Base-by-base conservation (phyloP, 2,888 invertebrate genomes). In the Drosophila multiciliata region DNA sequence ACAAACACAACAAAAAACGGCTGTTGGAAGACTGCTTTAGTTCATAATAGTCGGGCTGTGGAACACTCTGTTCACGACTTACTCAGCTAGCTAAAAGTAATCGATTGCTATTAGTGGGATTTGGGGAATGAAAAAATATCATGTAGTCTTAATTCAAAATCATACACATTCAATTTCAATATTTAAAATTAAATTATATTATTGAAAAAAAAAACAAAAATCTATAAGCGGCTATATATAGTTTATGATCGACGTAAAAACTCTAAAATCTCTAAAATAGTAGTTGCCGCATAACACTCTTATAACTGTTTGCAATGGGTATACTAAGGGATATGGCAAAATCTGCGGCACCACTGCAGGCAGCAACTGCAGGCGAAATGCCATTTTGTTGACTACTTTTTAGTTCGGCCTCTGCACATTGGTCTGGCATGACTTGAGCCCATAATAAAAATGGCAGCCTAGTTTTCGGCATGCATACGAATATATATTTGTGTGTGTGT, bases 391-490 rank as follows among this genome's bases (percentile, higher is more conserved):
- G 66, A 67, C 53, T 61, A 62, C 62, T 53, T 72, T 75, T 67
- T 64, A 38, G 57, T 62, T 59, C 40, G 49, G 35, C 20, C 54
- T 38, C 38, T 29, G 29, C 36, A 38, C 59, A 40, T 38, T 60
- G 60, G 70, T 48, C 65, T 72, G 74, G 68, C 71, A 74, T 75
- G 63, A 72, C 66, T 67, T 83, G 75, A 67, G 70, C 65, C 61
- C 78, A 81, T 79, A 76, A 76, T 73, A 75, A 59, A 66, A 79
- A 40, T 40, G 54, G n/a, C 73, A 80, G 70, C 78, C 84, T 73
- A 81, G 82, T 75, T 82, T 81, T 75, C 20, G 52, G 73, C 66
- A 75, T 70, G 69, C 77, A 82, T 67, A 64, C 58, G 79, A 48
- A 50, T 29, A 20, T 36, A 4, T 38, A 2, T 62, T 3, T 23